These are phyloP conservation scores for Peromyscus melanophrys DNA, from an alignment of 2,797 vertebrate genomes.

Conservation along the genomic window DNA sequence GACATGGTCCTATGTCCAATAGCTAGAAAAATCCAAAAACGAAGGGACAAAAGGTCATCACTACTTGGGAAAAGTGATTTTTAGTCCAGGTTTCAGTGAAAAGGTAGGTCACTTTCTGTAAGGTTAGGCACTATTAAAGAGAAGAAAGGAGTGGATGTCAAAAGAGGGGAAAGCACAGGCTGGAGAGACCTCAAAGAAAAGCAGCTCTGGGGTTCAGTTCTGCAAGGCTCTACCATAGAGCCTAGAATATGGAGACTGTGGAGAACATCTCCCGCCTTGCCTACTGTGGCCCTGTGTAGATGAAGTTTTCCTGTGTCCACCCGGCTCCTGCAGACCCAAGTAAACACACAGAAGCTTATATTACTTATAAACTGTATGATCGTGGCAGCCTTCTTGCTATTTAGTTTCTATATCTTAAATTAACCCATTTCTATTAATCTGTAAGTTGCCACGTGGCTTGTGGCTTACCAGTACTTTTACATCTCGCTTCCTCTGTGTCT, in stretches of 20 bases:
- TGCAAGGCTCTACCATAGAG: background rate
- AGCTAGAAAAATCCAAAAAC: slow-evolving; percentile 26
- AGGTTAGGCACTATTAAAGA: background rate
- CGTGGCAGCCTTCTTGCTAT: too few species aligned
- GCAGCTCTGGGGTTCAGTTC: background rate
- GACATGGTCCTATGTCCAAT: slow-evolving; percentile 27
- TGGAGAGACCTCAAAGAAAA: slow-evolving; percentile 8
- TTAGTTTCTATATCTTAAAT: too few species aligned
- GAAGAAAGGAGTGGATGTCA: background rate
- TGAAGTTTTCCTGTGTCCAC: too few species aligned
- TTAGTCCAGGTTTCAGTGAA: background rate
- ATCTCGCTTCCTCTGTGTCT: too few species aligned
- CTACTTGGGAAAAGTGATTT: background rate
- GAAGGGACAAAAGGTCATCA: background rate
- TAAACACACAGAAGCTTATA: too few species aligned
- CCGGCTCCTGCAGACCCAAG: too few species aligned
- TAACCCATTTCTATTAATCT: too few species aligned
- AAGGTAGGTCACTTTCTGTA: background rate
- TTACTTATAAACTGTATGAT: too few species aligned
- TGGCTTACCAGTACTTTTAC: too few species aligned
- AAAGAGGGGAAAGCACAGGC: background rate
- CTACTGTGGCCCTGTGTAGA: background rate
- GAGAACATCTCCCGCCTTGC: background rate
- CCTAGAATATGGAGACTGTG: background rate
- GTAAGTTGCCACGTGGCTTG: too few species aligned